phyloP scores from a whole-genome alignment of 2,888 invertebrate species.

The Chalcis sispes region DNA sequence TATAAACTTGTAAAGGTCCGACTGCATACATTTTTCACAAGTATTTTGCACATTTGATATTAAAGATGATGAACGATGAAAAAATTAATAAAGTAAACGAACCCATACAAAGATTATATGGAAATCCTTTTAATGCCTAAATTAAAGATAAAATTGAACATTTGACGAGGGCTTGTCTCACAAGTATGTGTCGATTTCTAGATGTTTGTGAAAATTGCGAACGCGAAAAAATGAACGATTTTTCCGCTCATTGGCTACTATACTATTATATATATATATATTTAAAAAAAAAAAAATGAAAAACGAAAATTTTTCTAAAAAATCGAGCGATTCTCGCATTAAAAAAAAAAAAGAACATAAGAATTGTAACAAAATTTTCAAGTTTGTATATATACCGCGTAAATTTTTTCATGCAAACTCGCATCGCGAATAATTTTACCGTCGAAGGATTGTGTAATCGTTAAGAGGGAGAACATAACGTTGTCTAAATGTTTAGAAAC shows the following conservation, averaged over 20 bases:
- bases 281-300: slow-evolving; percentile 4
- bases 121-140: slow-evolving; percentile 59
- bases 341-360: slow-evolving; percentile 23
- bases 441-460: slow-evolving; percentile 39
- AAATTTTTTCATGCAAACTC: slow-evolving; percentile 51
- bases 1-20: slow-evolving; percentile 54
- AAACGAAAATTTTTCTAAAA: slow-evolving; percentile 48
- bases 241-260: slow-evolving; percentile 42
- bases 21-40: slow-evolving; percentile 71
- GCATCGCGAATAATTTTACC: slow-evolving; percentile 38
- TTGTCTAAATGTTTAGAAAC: slow-evolving; percentile 28
- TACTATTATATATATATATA: slow-evolving; percentile 28
- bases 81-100: slow-evolving; percentile 52
- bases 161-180: slow-evolving; percentile 65
- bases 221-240: slow-evolving; percentile 33
- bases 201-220: slow-evolving; percentile 55
- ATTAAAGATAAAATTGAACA: slow-evolving; percentile 59
- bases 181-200: slow-evolving; percentile 63
- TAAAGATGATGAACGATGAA: slow-evolving; percentile 60
- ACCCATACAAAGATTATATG: slow-evolving; percentile 51
- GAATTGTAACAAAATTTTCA: slow-evolving; percentile 48
- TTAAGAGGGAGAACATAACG: too few species aligned
- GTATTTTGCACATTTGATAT: slow-evolving; percentile 76
- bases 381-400: slow-evolving; percentile 54
- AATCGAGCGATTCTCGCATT: slow-evolving; percentile 45